These are phyloP conservation scores for Limanda limanda DNA, from an alignment of 2,113 vertebrate genomes.

Conservation along the genomic window DNA sequence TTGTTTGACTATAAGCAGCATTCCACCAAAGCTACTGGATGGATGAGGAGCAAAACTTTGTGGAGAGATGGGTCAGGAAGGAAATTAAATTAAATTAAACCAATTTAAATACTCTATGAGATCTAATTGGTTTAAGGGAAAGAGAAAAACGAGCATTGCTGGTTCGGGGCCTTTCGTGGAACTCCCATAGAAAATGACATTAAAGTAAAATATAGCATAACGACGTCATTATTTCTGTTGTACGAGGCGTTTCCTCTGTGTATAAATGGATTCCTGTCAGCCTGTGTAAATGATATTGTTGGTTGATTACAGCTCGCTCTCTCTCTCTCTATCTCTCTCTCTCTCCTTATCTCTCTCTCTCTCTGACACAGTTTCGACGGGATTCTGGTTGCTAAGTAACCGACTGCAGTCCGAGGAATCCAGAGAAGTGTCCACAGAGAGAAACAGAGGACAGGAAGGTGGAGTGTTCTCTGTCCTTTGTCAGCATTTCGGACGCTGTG, in stretches of 20 bases:
- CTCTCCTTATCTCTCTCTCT: constrained; percentile 47
- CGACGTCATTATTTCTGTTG: neutral
- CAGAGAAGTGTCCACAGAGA: constrained; percentile 54
- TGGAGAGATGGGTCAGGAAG: neutral
- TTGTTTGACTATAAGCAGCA: neutral
- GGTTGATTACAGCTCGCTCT: constrained; percentile 50
- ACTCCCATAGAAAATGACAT: neutral
- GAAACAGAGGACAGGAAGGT: constrained; percentile 49
- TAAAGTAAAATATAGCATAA: neutral
- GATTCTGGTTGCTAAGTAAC: constrained; percentile 78
- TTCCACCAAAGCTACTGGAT: no score
- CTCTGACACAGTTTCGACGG: constrained; percentile 71
- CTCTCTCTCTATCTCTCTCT: constrained; percentile 51
- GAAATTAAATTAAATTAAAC: no score
- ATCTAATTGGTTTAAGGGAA: neutral
- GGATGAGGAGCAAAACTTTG: no score
- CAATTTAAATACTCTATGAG: neutral
- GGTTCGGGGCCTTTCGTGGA: neutral
- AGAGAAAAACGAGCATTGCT: neutral
- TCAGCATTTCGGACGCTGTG: constrained; percentile 31
- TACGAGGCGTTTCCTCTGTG: neutral
- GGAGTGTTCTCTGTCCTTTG: constrained; percentile 55
- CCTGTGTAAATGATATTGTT: neutral
- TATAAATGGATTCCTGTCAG: neutral
- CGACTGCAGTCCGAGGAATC: constrained; percentile 69